These are phyloP conservation scores for Ceuthmochares aereus DNA, from an alignment of 2,113 vertebrate species.

Conservation along the genomic window DNA sequence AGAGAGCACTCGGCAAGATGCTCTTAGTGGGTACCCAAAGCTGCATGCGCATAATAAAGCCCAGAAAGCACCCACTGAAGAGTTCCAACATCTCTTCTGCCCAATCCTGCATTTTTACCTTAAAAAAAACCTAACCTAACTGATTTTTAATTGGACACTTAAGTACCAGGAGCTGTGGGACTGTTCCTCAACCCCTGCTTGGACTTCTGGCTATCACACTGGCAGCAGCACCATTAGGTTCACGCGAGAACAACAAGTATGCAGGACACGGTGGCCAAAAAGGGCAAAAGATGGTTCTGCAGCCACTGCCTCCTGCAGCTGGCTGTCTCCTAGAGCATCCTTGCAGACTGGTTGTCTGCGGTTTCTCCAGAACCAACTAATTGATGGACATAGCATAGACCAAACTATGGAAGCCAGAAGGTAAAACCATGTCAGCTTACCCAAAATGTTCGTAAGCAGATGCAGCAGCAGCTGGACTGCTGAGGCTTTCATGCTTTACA, in stretches of 20 bases:
- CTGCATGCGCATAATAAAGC: neutral
- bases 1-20: rapidly evolving
- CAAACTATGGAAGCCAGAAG: neutral
- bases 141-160: neutral
- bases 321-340: neutral
- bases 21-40: neutral
- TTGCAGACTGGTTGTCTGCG: neutral
- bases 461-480: neutral
- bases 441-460: neutral
- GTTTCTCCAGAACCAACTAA: neutral
- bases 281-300: neutral
- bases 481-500: neutral
- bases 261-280: neutral
- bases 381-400: neutral
- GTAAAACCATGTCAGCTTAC: neutral
- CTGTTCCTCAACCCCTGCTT: neutral
- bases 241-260: neutral
- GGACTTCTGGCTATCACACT: neutral
- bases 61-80: neutral
- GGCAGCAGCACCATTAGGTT: neutral
- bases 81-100: neutral
- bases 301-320: neutral
- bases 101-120: neutral
- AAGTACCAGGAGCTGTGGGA: neutral
- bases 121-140: neutral